Evolutionary conservation across 2,888 invertebrate species (phyloP), one percentile per base, ranked within the genome.

Genomic region (Pyrochroa serraticornis): DNA sequence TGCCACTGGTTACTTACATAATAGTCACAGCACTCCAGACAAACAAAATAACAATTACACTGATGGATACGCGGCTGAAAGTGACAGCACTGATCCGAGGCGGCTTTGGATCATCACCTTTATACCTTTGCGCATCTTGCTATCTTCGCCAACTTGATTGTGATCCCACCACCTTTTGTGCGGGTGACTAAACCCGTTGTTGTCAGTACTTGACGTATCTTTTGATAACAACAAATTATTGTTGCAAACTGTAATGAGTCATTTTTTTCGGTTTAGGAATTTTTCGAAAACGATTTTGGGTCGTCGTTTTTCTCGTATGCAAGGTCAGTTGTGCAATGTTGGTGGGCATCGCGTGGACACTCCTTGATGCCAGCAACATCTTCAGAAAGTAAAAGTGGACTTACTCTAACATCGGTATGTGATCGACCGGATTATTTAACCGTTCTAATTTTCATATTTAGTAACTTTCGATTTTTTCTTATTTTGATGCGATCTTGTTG

Each of bases 61-160:
- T 43, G 10, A 35, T 12, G 45, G 51, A 51, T 46, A 51, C 57
- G 38, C 57, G 41, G 42, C 41, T 51, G n/a, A 42, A 39, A 52
- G 48, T 50, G 49, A 47, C 59, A 58, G 48, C 49, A 59, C 59
- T 59, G 59, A 59, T 55, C 51, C 47, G 55, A 59, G 59, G 50
- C 54, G 31, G 50, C 46, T 55, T 37, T 14, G 42, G 42, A 43
- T 54, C 54, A 46, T 54, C 54, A 55, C 59, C 42, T 59, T 59
- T 59, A 59, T 59, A 59, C 59, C 55, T 50, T 54, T 13, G 59
- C 59, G 59, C 59, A 57, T 57, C 57, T 57, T 57, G 45, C 36
- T 14, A 50, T 49, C 49, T 56, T 56, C 51, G 43, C 53, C 46
- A 53, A 45, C 14, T 51, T 35, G 34, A 12, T n/a, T 12, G 30